A percentile compares a stretch with the other conserved stretches of the same genome.
These are phyloP conservation scores for Cossypha heuglini DNA, from an alignment of 2,797 vertebrate genomes.

Conservation along the genomic window DNA sequence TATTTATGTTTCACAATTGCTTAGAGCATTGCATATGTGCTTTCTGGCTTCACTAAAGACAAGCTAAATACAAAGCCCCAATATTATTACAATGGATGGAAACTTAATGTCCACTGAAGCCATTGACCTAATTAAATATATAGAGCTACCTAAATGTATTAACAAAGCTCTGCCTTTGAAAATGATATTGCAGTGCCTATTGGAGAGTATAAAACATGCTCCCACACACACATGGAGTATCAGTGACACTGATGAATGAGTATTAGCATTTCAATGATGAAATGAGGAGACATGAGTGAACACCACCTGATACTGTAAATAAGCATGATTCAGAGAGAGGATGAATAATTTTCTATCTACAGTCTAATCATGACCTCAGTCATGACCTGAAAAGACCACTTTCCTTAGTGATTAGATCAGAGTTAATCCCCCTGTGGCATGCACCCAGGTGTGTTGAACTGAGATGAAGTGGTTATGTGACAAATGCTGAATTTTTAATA, in stretches of 20 bases:
- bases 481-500: constrained; percentile 20
- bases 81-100: not conserved
- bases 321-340: constrained; percentile 28
- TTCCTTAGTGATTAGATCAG: constrained; percentile 53
- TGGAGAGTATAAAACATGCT: not conserved
- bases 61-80: not conserved
- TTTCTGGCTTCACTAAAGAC: not conserved
- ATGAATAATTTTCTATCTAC: constrained; percentile 38
- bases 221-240: not conserved
- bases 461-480: constrained; percentile 42
- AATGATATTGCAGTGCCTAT: not conserved
- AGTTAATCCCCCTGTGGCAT: constrained; percentile 46
- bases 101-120: not conserved
- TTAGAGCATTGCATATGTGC: not conserved
- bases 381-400: constrained; percentile 55
- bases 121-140: not conserved
- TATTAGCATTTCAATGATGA: constrained; percentile 58
- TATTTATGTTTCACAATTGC: not conserved
- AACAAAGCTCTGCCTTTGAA: not conserved
- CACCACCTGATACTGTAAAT: constrained; percentile 54
- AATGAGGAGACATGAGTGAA: constrained; percentile 43
- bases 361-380: constrained; percentile 39
- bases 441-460: constrained; percentile 50
- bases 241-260: constrained; percentile 56
- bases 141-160: not conserved